These are phyloP conservation scores for Eurystomus glaucurus DNA, from an alignment of 2,797 vertebrate genomes.

Conservation along the genomic window DNA sequence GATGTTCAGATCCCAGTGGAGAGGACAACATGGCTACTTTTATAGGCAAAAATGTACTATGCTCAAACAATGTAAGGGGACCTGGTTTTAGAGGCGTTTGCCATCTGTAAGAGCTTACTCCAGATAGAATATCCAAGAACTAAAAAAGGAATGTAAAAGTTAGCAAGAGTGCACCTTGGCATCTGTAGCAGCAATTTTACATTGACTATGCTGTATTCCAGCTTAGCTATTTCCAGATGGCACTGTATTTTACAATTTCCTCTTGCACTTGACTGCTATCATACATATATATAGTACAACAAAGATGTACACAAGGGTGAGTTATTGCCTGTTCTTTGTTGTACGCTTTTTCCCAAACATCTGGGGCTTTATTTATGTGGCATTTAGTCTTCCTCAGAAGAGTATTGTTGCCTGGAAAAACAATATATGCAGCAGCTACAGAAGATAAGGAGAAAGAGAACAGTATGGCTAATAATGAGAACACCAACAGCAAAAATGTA, in stretches of 20 bases:
- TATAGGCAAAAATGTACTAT: neutral
- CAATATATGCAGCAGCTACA: slow-evolving; percentile 70
- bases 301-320: neutral
- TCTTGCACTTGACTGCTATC: slow-evolving; percentile 16
- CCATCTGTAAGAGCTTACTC: neutral
- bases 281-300: neutral
- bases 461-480: slow-evolving; percentile 71
- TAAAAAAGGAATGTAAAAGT: slow-evolving; percentile 5
- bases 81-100: neutral
- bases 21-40: neutral
- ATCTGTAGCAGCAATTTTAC: slow-evolving; percentile 37
- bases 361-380: neutral
- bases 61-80: neutral
- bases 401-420: slow-evolving; percentile 61
- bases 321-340: slow-evolving; percentile 52
- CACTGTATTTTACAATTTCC: slow-evolving; percentile 22
- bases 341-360: neutral
- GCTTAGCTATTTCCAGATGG: slow-evolving; percentile 22
- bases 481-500: slow-evolving; percentile 78
- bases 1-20: neutral
- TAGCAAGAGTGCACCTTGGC: neutral
- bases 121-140: neutral
- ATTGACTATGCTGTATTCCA: neutral
- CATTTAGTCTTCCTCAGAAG: slow-evolving; percentile 69
- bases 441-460: slow-evolving; percentile 71